Conservation (phyloP, 2,888 invertebrate species). For the Caenorhabditis sp. region DNA sequence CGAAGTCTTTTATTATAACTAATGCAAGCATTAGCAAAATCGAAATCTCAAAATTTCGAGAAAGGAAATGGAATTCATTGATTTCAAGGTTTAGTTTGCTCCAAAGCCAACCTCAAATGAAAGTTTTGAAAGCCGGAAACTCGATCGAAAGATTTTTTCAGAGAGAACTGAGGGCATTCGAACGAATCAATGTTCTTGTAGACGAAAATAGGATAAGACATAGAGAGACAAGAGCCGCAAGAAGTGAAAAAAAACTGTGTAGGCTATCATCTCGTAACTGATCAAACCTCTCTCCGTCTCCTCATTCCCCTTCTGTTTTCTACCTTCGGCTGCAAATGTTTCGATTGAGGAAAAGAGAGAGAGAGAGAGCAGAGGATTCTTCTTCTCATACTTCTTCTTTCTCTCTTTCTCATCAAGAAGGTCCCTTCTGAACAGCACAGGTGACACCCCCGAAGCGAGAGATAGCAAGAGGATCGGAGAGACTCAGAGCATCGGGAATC, state of each 20-base stretch:
- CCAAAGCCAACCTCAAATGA: not conserved
- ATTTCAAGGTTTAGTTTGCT: too few species aligned
- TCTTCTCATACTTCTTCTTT: conserved; percentile 47
- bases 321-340: conserved; percentile 53
- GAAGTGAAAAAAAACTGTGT: conserved; percentile 45
- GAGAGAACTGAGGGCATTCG: conserved; percentile 7
- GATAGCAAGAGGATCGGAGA: conserved; percentile 13
- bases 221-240: conserved; percentile 23
- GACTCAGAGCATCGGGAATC: conserved; percentile 41
- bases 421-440: conserved; percentile 61
- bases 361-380: conserved; percentile 40
- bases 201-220: conserved; percentile 42
- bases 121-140: not conserved
- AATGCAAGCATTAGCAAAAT: too few species aligned
- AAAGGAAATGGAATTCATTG: too few species aligned
- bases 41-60: too few species aligned
- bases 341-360: conserved; percentile 42
- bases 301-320: conserved; percentile 3
- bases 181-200: conserved; percentile 34
- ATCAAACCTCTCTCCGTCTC: conserved; percentile 55
- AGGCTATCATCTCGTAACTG: conserved; percentile 61
- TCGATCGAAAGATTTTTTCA: conserved; percentile 14
- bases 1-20: too few species aligned
- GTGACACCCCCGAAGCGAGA: conserved; percentile 55
- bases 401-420: conserved; percentile 33